These are phyloP conservation scores for Mormyrus lacerda DNA, from an alignment of 2,113 vertebrate genomes.

Conservation along the genomic window DNA sequence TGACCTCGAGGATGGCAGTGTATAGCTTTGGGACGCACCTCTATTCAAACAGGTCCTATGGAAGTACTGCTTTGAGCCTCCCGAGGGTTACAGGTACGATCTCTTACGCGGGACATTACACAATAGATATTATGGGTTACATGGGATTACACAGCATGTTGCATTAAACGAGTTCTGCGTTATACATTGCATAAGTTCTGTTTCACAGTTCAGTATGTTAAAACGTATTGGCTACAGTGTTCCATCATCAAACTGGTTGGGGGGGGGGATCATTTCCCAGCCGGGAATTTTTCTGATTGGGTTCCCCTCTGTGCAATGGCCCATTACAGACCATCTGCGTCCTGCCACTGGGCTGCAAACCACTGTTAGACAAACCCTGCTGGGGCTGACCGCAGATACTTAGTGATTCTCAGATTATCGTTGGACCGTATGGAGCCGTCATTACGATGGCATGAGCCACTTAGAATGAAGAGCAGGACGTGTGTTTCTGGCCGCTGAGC, in stretches of 20 bases:
- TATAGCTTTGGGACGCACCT: slow-evolving; percentile 21
- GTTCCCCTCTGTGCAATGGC: not conserved
- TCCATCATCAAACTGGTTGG: not conserved
- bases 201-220: not conserved
- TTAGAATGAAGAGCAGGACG: not conserved
- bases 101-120: not conserved
- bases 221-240: not conserved
- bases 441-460: not conserved
- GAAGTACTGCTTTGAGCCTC: slow-evolving; percentile 42
- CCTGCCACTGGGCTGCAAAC: not conserved
- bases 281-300: not conserved
- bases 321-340: not conserved
- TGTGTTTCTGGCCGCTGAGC: not conserved
- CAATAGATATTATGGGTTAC: not conserved
- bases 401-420: not conserved
- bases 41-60: not conserved
- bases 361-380: not conserved
- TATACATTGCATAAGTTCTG: not conserved
- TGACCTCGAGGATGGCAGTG: slow-evolving; percentile 39
- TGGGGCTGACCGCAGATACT: not conserved
- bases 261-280: not conserved
- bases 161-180: not conserved
- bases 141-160: not conserved
- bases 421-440: not conserved
- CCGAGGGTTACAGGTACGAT: slow-evolving; percentile 48